Percentiles rank a stretch among this genome's conserved stretches.
These are phyloP conservation scores for Bryconaethiops microstoma DNA, from an alignment of 2,797 vertebrate genomes.

Conservation along the genomic window DNA sequence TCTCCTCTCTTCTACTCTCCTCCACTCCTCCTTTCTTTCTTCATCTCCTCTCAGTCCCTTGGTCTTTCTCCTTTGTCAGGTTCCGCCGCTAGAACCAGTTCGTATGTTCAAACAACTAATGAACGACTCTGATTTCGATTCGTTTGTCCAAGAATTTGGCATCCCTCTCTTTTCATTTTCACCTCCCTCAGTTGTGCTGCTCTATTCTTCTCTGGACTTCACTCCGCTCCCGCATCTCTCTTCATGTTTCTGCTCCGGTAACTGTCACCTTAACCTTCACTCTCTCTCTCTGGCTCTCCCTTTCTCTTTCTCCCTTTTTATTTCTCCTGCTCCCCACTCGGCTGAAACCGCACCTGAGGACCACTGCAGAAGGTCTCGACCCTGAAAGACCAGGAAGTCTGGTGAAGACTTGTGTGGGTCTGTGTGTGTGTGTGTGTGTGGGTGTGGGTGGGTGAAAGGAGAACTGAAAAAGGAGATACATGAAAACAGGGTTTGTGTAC, in stretches of 20 bases:
- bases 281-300: not conserved
- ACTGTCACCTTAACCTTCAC: conserved; percentile 40
- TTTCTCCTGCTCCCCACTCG: conserved; percentile 31
- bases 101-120: not conserved
- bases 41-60: conserved; percentile 24
- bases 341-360: conserved; percentile 80
- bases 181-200: not conserved
- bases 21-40: not conserved
- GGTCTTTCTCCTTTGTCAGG: not conserved
- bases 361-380: conserved; percentile 70
- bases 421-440: conserved; percentile 9
- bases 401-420: conserved; percentile 48
- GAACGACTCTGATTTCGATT: not conserved
- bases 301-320: conserved; percentile 8
- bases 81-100: not conserved
- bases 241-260: conserved; percentile 49
- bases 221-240: conserved; percentile 5
- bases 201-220: conserved; percentile 13
- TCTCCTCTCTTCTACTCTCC: conserved; percentile 18
- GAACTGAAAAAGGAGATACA: not conserved
- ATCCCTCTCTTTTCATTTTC: conserved; percentile 1
- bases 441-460: conserved; percentile 52
- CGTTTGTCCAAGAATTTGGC: conserved; percentile 9
- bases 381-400: conserved; percentile 68
- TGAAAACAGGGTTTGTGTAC: not conserved